Conservation (phyloP, 2,797 vertebrate species). For the Lithobates pipiens region DNA sequence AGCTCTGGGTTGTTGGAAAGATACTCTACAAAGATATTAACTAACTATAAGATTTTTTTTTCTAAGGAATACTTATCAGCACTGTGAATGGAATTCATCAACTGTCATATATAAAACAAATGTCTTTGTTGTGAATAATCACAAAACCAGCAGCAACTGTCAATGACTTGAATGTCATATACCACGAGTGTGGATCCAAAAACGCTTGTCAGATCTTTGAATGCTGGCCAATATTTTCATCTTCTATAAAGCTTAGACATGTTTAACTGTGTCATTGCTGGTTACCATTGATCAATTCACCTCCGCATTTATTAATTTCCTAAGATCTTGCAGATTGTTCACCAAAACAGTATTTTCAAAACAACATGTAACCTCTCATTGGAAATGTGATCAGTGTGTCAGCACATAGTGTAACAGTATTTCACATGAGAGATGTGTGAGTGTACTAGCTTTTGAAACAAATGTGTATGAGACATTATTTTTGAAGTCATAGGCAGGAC, state of each 20-base stretch:
- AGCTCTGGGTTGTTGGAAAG: not conserved
- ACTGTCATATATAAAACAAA: not conserved
- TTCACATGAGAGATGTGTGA: not conserved
- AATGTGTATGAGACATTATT: not conserved
- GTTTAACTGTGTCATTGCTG: not conserved
- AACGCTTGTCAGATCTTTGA: constrained; percentile 4
- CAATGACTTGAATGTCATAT: constrained; percentile 16
- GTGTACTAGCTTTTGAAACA: not conserved
- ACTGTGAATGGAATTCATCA: constrained; percentile 37
- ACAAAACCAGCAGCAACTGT: not conserved
- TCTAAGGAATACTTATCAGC: constrained; percentile 9
- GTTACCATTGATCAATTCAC: constrained; percentile 2
- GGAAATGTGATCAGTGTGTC: not conserved
- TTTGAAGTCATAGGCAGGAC: not conserved
- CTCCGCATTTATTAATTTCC: not conserved
- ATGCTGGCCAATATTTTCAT: not conserved
- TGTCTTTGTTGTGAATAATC: constrained; percentile 2
- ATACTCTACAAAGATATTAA: constrained; percentile 7
- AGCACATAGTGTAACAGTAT: not conserved
- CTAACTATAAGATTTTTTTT: constrained; percentile 9
- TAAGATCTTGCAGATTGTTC: not conserved
- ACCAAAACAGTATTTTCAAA: constrained; percentile 1
- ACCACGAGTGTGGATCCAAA: not conserved
- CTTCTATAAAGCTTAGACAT: not conserved
- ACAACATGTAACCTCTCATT: not conserved